phyloP scores from a whole-genome alignment of 2,113 vertebrate species.

The Psittacus erithacus region DNA sequence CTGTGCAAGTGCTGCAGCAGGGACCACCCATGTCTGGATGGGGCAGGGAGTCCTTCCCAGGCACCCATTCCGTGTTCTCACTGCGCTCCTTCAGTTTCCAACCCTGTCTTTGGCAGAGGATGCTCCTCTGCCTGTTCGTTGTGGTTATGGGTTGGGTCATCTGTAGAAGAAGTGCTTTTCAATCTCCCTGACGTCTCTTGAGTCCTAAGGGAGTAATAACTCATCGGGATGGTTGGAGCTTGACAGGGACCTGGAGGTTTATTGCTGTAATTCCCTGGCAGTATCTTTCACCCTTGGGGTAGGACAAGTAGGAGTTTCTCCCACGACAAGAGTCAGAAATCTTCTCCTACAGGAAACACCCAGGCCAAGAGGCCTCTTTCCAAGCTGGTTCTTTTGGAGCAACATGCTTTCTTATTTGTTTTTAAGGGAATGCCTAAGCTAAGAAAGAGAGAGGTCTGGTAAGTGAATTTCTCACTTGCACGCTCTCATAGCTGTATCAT shows the following conservation, averaged over 20 bases:
- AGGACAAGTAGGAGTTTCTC: slow-evolving; percentile 40
- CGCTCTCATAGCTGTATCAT: neutral
- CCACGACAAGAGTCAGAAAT: slow-evolving; percentile 25
- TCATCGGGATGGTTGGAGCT: neutral
- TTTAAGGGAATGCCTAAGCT: neutral
- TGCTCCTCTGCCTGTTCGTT: neutral
- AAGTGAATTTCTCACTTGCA: neutral
- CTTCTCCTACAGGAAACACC: neutral
- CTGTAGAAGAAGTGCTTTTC: neutral
- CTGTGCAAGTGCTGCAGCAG: neutral
- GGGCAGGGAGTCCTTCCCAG: neutral
- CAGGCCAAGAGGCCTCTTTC: neutral
- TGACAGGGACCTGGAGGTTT: slow-evolving; percentile 17
- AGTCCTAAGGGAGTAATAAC: slow-evolving; percentile 14
- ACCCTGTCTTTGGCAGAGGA: neutral
- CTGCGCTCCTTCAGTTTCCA: neutral
- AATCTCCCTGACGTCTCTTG: neutral
- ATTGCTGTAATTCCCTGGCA: slow-evolving; percentile 44
- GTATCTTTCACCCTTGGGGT: neutral
- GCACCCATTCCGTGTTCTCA: accelerated
- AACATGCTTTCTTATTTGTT: neutral
- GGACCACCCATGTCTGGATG: accelerated
- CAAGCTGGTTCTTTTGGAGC: neutral
- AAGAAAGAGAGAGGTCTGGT: neutral
- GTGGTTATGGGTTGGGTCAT: neutral